Evolutionary conservation across 2,888 invertebrate genomes (phyloP).

Genomic region (Drosophila paranaensis): DNA sequence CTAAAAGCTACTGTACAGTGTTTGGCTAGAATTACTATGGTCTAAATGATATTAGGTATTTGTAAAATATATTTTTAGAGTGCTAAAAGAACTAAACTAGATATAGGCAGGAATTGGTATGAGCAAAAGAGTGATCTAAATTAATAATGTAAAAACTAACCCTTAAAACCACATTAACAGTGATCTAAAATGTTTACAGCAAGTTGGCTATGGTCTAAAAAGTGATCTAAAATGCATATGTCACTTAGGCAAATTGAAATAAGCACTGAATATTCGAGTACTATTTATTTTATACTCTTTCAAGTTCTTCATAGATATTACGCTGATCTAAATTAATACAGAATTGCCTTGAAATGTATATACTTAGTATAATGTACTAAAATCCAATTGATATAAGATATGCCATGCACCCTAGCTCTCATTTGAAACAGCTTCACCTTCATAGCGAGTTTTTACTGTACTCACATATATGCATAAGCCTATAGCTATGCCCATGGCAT

Average conservation of each 20-base stretch:
- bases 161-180: too few species aligned
- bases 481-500: background rate
- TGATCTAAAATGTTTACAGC: background rate
- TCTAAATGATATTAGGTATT: too few species aligned
- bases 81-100: too few species aligned
- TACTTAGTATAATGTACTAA: too few species aligned
- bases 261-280: background rate
- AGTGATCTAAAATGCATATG: background rate
- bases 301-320: background rate
- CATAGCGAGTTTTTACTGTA: constrained; percentile 2
- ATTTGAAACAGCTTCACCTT: too few species aligned
- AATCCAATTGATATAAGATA: background rate
- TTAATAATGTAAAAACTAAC: background rate
- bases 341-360: too few species aligned
- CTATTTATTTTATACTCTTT: background rate
- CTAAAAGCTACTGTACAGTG: too few species aligned
- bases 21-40: background rate
- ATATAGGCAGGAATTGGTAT: too few species aligned
- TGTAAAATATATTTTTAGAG: too few species aligned
- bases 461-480: background rate
- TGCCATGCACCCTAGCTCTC: background rate
- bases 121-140: background rate
- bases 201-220: background rate
- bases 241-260: background rate
- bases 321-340: background rate